Evolutionary conservation across 2,113 vertebrate genomes (phyloP).

Genomic region (Tapirus terrestris): DNA sequence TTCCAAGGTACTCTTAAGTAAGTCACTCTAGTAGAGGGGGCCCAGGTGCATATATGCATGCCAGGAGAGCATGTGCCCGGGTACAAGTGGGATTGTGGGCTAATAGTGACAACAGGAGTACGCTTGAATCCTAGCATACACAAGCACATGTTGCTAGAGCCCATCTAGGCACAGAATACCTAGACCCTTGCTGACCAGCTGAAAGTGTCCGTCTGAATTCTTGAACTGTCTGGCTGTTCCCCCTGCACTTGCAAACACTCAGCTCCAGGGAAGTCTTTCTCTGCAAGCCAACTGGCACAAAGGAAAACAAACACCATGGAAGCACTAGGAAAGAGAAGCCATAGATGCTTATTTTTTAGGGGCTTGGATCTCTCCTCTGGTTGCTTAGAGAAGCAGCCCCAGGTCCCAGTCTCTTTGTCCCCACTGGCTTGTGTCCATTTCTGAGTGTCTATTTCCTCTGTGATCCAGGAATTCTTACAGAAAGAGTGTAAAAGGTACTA

Average conservation of each 20-base stretch:
- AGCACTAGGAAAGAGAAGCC: neutral
- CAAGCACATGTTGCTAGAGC: neutral
- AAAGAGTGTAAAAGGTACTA: slow-evolving; percentile 8
- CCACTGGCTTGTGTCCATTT: neutral
- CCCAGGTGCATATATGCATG: neutral
- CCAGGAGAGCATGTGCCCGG: neutral
- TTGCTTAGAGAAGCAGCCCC: neutral
- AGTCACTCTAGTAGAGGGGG: neutral
- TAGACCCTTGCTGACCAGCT: neutral
- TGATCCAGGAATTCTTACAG: neutral
- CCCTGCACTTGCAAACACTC: neutral
- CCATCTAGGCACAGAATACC: neutral
- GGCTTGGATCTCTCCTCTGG: neutral
- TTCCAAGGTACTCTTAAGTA: neutral
- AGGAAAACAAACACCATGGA: neutral
- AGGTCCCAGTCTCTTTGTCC: neutral
- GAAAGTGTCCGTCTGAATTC: neutral
- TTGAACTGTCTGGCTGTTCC: neutral
- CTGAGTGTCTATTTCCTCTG: neutral
- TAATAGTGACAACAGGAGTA: neutral
- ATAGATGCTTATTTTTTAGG: neutral
- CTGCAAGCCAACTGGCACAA: neutral
- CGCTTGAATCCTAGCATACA: neutral
- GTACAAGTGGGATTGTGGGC: too few species aligned
- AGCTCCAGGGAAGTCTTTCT: neutral